These are phyloP conservation scores for Saimiri boliviensis DNA, from an alignment of 2,113 vertebrate genomes.

Conservation along the genomic window DNA sequence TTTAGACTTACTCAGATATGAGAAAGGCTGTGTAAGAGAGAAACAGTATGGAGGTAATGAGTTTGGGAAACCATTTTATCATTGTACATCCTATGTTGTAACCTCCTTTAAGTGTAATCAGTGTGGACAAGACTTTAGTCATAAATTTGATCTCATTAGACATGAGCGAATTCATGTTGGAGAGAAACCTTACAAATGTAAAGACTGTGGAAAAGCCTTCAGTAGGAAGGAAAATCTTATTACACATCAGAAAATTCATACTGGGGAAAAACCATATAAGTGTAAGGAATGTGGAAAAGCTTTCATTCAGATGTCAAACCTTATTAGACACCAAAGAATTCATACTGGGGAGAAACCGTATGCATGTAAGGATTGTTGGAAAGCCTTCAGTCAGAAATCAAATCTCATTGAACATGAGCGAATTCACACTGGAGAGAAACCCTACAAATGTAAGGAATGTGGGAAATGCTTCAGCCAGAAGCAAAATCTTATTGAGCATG, in stretches of 20 bases:
- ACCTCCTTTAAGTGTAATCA: slow-evolving; percentile 60
- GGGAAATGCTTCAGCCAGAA: slow-evolving; percentile 74
- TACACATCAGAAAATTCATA: slow-evolving; percentile 75
- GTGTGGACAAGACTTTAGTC: slow-evolving; percentile 65
- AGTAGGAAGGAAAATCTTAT: slow-evolving; percentile 71
- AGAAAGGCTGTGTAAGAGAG: slow-evolving; percentile 48
- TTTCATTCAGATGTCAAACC: slow-evolving; percentile 75
- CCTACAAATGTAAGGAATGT: slow-evolving; percentile 74
- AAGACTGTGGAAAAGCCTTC: slow-evolving; percentile 69
- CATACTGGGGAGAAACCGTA: slow-evolving; percentile 76
- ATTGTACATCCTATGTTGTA: slow-evolving; percentile 28
- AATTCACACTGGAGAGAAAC: slow-evolving; percentile 76
- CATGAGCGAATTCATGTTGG: slow-evolving; percentile 66
- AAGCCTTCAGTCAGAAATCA: slow-evolving; percentile 75
- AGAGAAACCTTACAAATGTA: slow-evolving; percentile 67
- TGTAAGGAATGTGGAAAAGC: slow-evolving; percentile 74
- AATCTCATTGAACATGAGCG: slow-evolving; percentile 74
- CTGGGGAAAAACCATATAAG: slow-evolving; percentile 69
- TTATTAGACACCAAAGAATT: slow-evolving; percentile 75
- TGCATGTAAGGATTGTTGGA: slow-evolving; percentile 73
- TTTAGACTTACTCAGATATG: slow-evolving; percentile 57
- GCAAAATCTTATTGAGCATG: slow-evolving; percentile 72
- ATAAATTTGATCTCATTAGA: slow-evolving; percentile 66
- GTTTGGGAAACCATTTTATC: not conserved
- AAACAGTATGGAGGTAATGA: slow-evolving; percentile 49